A percentile compares a stretch with the other conserved stretches of the same genome.
These are phyloP conservation scores for Chaetodon trifascialis DNA, from an alignment of 2,113 vertebrate genomes.

Conservation along the genomic window DNA sequence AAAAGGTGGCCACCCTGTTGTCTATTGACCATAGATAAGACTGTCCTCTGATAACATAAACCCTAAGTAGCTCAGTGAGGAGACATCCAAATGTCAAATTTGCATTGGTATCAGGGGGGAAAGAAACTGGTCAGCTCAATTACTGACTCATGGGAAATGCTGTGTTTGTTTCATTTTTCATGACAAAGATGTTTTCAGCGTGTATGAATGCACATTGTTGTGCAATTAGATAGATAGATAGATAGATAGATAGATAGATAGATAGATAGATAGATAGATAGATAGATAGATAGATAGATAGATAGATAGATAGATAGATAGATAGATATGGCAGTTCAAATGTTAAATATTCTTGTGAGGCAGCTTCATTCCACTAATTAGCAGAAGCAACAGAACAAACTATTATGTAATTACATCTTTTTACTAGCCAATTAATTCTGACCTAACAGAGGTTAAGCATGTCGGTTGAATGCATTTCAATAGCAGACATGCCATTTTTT, in stretches of 20 bases:
- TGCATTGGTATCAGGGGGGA: conserved; percentile 24
- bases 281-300: neutral
- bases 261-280: neutral
- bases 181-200: neutral
- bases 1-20: conserved; percentile 37
- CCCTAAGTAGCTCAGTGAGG: conserved; percentile 36
- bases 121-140: conserved; percentile 18
- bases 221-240: neutral
- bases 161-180: conserved; percentile 1
- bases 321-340: neutral
- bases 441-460: conserved; percentile 60
- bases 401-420: conserved; percentile 55
- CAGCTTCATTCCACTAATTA: conserved; percentile 40
- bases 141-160: conserved; percentile 8
- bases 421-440: conserved; percentile 56
- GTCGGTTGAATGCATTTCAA: conserved; percentile 38
- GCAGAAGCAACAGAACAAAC: conserved; percentile 45
- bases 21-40: conserved; percentile 53
- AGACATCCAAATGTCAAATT: conserved; percentile 68
- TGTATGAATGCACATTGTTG: conserved; percentile 3
- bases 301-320: conserved; percentile 12
- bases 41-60: conserved; percentile 38
- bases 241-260: neutral
- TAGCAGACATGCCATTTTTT: conserved; percentile 18
- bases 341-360: conserved; percentile 13